These are phyloP conservation scores for Urocynchramus pylzowi DNA, from an alignment of 2,113 vertebrate species.

Conservation along the genomic window DNA sequence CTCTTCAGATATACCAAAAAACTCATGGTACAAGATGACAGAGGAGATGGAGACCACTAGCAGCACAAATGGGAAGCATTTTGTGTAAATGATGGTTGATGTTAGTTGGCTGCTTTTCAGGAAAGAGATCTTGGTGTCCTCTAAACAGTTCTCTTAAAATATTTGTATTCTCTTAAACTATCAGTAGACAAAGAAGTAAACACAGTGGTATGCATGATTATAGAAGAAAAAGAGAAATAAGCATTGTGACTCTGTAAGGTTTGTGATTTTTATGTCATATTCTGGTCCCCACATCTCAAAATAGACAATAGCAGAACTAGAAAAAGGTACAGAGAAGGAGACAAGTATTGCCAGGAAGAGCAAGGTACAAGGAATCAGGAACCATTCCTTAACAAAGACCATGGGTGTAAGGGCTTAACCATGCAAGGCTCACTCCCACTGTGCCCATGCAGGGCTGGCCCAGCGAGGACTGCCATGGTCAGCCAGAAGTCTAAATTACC, in stretches of 20 bases:
- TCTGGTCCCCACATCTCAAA: background rate
- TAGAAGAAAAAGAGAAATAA: background rate
- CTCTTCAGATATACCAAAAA: background rate
- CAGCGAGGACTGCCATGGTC: fast-evolving
- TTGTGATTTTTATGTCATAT: background rate
- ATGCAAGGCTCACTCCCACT: background rate
- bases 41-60: background rate
- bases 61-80: background rate
- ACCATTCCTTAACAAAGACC: background rate
- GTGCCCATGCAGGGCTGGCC: background rate
- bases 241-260: background rate
- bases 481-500: background rate
- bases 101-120: background rate
- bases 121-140: background rate
- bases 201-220: background rate
- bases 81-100: background rate
- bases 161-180: background rate
- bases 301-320: background rate
- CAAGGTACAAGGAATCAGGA: background rate
- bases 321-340: background rate
- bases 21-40: background rate
- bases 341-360: background rate
- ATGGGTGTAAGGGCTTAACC: background rate
- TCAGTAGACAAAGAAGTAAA: background rate
- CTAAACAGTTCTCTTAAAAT: background rate